Evolutionary conservation across 1,140 invertebrate species (phyloP).

Genomic region (Mactra quadrangularis): DNA sequence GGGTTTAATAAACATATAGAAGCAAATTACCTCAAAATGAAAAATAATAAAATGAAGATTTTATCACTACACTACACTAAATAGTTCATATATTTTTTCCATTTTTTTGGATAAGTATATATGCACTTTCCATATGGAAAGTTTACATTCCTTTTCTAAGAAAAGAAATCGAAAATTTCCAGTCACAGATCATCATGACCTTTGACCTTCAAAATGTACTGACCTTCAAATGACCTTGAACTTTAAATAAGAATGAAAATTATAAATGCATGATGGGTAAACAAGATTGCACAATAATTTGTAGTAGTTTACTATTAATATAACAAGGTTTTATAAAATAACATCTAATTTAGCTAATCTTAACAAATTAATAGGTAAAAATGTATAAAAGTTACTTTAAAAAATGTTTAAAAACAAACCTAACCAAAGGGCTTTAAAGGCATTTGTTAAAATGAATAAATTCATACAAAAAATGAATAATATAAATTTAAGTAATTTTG

Average conservation of each 20-base stretch:
- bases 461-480: no score
- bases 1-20: no score
- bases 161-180: conserved; percentile 36
- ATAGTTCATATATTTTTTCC: not conserved
- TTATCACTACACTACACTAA: not conserved
- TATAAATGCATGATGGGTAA: not conserved
- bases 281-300: conserved; percentile 24
- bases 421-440: no score
- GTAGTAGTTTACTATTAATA: conserved; percentile 7
- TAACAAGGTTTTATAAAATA: not conserved
- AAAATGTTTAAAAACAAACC: no score
- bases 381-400: not conserved
- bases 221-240: no score
- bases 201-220: no score
- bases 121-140: not conserved
- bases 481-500: no score
- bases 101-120: not conserved
- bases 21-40: not conserved
- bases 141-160: not conserved
- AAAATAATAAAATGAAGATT: not conserved
- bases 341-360: not conserved
- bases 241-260: not conserved
- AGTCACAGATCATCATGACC: conserved; percentile 1
- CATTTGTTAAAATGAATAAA: no score
- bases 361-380: not conserved